These are phyloP conservation scores for Struthidea cinerea DNA, from an alignment of 2,113 vertebrate species.

Conservation along the genomic window DNA sequence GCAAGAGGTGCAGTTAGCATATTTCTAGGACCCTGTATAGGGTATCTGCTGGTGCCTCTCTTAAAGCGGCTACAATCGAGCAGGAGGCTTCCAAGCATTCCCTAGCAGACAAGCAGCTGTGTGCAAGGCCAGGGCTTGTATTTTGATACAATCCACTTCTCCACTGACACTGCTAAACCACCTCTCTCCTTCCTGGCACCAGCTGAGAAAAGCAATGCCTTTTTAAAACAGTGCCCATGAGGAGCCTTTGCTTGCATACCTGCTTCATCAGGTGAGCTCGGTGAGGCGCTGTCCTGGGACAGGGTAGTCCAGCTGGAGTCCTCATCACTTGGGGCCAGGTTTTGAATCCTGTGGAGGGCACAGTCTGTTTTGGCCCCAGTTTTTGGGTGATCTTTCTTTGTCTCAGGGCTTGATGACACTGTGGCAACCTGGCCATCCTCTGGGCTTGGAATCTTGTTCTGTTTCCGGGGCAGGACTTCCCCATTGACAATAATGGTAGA, in stretches of 20 bases:
- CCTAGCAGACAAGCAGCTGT: background rate
- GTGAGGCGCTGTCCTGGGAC: slow-evolving; percentile 91
- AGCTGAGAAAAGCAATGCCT: background rate
- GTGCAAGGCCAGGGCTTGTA: background rate
- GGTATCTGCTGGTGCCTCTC: background rate
- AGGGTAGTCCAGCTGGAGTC: slow-evolving; percentile 98
- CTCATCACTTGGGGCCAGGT: slow-evolving; percentile 91
- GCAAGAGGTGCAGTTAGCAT: background rate
- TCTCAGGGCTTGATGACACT: slow-evolving; percentile 86
- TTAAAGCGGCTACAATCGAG: background rate
- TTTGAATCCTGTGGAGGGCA: slow-evolving; percentile 82
- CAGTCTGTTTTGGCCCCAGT: slow-evolving; percentile 89
- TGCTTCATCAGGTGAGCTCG: slow-evolving; percentile 85
- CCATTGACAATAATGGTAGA: slow-evolving; percentile 57
- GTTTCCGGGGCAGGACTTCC: slow-evolving; percentile 67
- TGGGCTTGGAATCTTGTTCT: slow-evolving; percentile 67
- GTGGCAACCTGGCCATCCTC: slow-evolving; percentile 81
- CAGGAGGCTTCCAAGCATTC: background rate
- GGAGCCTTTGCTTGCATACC: slow-evolving; percentile 64
- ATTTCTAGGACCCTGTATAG: background rate
- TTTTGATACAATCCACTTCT: background rate
- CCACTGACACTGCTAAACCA: background rate
- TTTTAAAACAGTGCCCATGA: accelerated
- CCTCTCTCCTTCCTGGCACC: background rate
- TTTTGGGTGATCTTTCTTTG: slow-evolving; percentile 83